A percentile compares a stretch with the other conserved stretches of the same genome.
phyloP scores from a whole-genome alignment of 1,140 invertebrate species.

The Thereuonema tuberculata region DNA sequence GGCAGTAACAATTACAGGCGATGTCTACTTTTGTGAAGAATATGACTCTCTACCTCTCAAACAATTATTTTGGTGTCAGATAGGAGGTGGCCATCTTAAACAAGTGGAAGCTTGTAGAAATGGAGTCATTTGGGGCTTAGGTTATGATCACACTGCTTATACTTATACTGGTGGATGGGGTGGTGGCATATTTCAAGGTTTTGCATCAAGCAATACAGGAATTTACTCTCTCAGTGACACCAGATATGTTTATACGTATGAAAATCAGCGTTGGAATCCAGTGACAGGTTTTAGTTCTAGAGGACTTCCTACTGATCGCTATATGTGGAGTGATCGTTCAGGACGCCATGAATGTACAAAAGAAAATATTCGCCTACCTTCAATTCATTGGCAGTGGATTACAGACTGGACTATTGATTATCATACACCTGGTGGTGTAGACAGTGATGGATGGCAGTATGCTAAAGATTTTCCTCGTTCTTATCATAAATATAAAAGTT shows the following conservation, averaged over 20 bases:
- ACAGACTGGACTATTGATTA: conserved; percentile 84
- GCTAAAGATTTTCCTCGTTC: conserved; percentile 74
- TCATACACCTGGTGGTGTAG: conserved; percentile 70
- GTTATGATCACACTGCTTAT: conserved; percentile 68
- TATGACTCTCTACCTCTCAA: no score
- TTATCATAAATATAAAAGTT: conserved; percentile 68
- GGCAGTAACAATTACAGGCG: no score
- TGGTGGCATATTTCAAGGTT: conserved; percentile 54
- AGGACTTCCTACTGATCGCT: conserved; percentile 67
- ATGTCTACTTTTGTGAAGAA: no score
- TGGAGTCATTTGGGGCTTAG: conserved; percentile 75
- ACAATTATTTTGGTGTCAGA: conserved; percentile 16
- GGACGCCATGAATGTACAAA: conserved; percentile 64
- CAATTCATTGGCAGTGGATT: conserved; percentile 76
- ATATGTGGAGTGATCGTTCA: conserved; percentile 64
- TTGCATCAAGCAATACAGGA: conserved; percentile 47
- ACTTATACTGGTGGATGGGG: conserved; percentile 76
- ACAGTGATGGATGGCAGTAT: conserved; percentile 87
- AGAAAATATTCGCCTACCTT: conserved; percentile 69
- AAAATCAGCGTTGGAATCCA: conserved; percentile 89
- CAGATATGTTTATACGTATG: conserved; percentile 72
- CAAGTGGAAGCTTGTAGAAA: conserved; percentile 55
- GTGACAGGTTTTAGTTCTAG: conserved; percentile 70
- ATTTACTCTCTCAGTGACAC: conserved; percentile 66
- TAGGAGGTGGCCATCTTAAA: conserved; percentile 52